Evolutionary conservation across 2,113 vertebrate genomes (phyloP).

Genomic region (Chitala chitala): DNA sequence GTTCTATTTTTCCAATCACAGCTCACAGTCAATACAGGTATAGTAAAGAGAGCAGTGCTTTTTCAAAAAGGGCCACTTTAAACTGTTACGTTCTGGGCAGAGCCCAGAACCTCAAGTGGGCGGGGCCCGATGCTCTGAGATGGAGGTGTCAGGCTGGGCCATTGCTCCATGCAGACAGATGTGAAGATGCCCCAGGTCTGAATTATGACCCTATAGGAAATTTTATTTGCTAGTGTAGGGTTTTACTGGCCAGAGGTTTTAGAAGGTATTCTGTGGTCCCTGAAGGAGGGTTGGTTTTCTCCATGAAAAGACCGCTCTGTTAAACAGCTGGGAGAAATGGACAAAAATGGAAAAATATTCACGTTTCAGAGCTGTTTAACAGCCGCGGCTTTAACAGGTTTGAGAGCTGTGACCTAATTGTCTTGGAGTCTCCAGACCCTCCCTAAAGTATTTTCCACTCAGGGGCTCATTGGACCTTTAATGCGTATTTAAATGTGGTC

Average conservation of each 20-base stretch:
- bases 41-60: too few species aligned
- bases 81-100: too few species aligned
- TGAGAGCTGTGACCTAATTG: not conserved
- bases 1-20: too few species aligned
- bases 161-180: not conserved
- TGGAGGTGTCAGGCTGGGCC: not conserved
- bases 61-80: too few species aligned
- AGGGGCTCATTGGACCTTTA: not conserved
- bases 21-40: too few species aligned
- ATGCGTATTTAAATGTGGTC: not conserved
- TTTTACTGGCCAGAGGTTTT: slow-evolving; percentile 35
- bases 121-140: not conserved
- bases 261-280: slow-evolving; percentile 19
- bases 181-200: slow-evolving; percentile 25
- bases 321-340: slow-evolving; percentile 32
- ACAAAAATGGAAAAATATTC: slow-evolving; percentile 33
- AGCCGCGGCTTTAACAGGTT: too few species aligned
- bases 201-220: slow-evolving; percentile 35
- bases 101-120: too few species aligned
- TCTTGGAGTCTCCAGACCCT: slow-evolving; percentile 16
- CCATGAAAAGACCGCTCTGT: slow-evolving; percentile 43
- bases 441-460: not conserved
- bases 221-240: slow-evolving; percentile 4
- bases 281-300: slow-evolving; percentile 27
- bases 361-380: slow-evolving; percentile 44